Conservation (phyloP, 2,888 invertebrate species). For the Nasonia oneida region DNA sequence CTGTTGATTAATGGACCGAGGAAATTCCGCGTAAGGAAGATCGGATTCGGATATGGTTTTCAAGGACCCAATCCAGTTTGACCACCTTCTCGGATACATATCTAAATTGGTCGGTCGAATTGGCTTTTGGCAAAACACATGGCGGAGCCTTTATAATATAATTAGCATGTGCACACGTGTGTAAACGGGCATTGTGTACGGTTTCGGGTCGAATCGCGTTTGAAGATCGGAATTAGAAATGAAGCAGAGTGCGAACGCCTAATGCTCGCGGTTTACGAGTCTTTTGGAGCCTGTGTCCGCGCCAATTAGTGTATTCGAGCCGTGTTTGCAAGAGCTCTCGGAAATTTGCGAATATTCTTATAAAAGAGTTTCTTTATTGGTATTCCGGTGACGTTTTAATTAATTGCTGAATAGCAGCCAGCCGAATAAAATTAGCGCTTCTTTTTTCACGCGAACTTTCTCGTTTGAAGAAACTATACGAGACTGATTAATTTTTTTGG, state of each 20-base stretch:
- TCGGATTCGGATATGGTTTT: not conserved
- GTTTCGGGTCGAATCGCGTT: not conserved
- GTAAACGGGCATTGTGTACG: not conserved
- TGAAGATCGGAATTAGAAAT: not conserved
- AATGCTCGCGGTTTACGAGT: not conserved
- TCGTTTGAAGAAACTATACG: slow-evolving; percentile 15
- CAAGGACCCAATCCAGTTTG: slow-evolving; percentile 33
- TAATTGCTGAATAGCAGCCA: not conserved
- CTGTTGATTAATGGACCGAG: slow-evolving; percentile 34
- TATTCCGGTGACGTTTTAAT: slow-evolving; percentile 15
- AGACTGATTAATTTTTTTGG: slow-evolving; percentile 40
- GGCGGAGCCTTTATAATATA: not conserved
- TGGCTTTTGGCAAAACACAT: not conserved
- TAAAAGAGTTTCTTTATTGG: not conserved
- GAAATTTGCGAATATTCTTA: too few relatives aligned
- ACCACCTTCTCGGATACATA: slow-evolving; percentile 25
- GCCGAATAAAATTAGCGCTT: slow-evolving; percentile 11
- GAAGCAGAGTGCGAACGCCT: not conserved
- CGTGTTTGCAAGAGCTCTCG: not conserved
- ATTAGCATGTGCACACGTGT: not conserved
- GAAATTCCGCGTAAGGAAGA: not conserved
- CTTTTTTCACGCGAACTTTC: not conserved
- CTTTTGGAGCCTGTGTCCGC: not conserved
- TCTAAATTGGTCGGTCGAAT: slow-evolving; percentile 27
- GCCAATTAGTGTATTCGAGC: not conserved